phyloP scores from a whole-genome alignment of 2,113 vertebrate genomes.

The Tiliqua scincoides region DNA sequence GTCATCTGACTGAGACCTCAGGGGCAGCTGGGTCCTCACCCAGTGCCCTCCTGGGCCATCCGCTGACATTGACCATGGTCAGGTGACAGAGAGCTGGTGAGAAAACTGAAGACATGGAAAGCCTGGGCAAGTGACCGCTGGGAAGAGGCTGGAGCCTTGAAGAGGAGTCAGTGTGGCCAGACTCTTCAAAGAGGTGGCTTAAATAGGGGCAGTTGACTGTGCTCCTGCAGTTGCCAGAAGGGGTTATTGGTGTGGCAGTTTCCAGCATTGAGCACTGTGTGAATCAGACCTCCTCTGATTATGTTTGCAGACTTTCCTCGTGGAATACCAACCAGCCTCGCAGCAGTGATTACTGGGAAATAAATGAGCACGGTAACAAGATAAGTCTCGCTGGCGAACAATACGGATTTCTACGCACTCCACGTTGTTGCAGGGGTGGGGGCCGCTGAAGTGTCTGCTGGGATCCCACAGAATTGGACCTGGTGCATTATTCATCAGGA shows the following conservation, averaged over 20 bases:
- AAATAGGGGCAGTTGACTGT: too few species aligned
- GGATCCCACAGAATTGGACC: constrained; percentile 36
- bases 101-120: too few species aligned
- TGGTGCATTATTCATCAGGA: constrained; percentile 52
- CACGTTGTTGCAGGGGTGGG: constrained; percentile 36
- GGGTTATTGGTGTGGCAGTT: neutral
- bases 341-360: constrained; percentile 37
- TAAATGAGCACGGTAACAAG: constrained; percentile 51
- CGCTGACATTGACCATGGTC: too few species aligned
- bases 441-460: constrained; percentile 31
- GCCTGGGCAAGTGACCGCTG: too few species aligned
- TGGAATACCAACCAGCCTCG: constrained; percentile 35
- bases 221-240: too few species aligned
- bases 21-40: too few species aligned
- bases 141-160: too few species aligned
- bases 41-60: too few species aligned
- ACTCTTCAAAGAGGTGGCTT: too few species aligned
- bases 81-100: too few species aligned
- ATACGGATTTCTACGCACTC: constrained; percentile 39
- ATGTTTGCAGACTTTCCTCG: constrained; percentile 23
- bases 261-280: neutral
- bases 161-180: too few species aligned
- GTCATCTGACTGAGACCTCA: too few species aligned
- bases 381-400: constrained; percentile 27
- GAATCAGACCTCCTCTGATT: neutral